Percentiles rank a stretch among this genome's conserved stretches.
phyloP scores from a whole-genome alignment of 2,797 vertebrate species.

The Coccyzus lansbergi region DNA sequence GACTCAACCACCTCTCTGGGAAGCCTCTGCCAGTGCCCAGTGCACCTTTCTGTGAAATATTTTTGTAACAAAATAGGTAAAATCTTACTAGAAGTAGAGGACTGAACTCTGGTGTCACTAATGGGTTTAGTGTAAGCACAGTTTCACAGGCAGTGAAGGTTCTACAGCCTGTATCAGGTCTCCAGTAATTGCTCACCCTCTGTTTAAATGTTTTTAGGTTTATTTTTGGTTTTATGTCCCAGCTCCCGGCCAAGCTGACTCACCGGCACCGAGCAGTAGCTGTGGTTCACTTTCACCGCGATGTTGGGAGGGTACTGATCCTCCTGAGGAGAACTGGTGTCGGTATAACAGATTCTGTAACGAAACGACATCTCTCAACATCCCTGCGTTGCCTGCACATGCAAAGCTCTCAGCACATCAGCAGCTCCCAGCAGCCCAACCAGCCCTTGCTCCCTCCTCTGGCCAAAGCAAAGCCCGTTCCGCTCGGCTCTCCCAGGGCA shows the following conservation, averaged over 20 bases:
- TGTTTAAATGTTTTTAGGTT: no score
- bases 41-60: no score
- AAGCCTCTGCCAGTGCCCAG: no score
- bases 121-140: no score
- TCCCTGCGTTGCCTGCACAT: rapidly evolving
- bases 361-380: background rate
- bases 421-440: background rate
- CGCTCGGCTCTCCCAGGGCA: rapidly evolving
- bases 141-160: no score
- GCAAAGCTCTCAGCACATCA: background rate
- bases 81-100: no score
- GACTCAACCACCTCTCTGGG: no score
- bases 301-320: constrained; percentile 99
- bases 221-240: no score
- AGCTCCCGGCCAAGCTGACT: constrained; percentile 51
- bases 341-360: constrained; percentile 95
- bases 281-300: constrained; percentile 97
- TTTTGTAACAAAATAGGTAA: no score
- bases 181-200: no score
- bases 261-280: constrained; percentile 97
- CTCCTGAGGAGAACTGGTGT: constrained; percentile 93
- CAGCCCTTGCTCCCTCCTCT: background rate
- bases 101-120: no score
- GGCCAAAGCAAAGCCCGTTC: background rate
- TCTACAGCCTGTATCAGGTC: no score